phyloP scores from a whole-genome alignment of 2,888 invertebrate genomes.

The Timema cristinae region DNA sequence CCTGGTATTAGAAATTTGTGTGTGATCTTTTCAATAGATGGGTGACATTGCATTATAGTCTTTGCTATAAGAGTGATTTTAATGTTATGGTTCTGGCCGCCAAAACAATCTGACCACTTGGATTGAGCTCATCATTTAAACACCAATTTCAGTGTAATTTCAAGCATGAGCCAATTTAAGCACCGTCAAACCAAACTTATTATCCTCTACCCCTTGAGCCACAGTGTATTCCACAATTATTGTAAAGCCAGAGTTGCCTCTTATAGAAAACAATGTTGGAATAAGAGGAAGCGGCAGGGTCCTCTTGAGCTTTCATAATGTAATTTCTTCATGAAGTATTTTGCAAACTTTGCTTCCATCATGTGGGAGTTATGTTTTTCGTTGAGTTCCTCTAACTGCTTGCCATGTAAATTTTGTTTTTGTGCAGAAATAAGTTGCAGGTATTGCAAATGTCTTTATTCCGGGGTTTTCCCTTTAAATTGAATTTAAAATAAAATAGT shows the following conservation, averaged over 20 bases:
- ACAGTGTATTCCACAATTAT: constrained; percentile 33
- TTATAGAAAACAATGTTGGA: constrained; percentile 37
- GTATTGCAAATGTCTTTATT: constrained; percentile 8
- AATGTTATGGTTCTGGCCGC: constrained; percentile 1
- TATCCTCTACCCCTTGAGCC: constrained; percentile 31
- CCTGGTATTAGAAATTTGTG: neutral
- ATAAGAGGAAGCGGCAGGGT: constrained; percentile 35
- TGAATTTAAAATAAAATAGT: constrained; percentile 16
- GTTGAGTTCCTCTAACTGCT: neutral
- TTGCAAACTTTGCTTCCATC: neutral
- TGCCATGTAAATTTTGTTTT: neutral
- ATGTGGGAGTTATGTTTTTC: neutral
- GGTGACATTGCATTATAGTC: neutral
- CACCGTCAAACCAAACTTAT: constrained; percentile 36
- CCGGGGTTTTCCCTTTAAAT: constrained; percentile 6
- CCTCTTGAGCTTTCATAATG: constrained; percentile 8
- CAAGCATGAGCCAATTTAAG: neutral
- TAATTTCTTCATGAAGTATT: neutral
- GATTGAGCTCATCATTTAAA: neutral
- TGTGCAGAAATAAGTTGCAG: neutral
- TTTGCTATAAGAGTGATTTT: neutral
- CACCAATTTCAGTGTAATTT: neutral
- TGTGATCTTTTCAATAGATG: neutral
- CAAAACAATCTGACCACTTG: neutral
- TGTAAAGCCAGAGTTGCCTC: constrained; percentile 32